Conservation (phyloP, 1,140 invertebrate genomes). For the Drosophila nannoptera region DNA sequence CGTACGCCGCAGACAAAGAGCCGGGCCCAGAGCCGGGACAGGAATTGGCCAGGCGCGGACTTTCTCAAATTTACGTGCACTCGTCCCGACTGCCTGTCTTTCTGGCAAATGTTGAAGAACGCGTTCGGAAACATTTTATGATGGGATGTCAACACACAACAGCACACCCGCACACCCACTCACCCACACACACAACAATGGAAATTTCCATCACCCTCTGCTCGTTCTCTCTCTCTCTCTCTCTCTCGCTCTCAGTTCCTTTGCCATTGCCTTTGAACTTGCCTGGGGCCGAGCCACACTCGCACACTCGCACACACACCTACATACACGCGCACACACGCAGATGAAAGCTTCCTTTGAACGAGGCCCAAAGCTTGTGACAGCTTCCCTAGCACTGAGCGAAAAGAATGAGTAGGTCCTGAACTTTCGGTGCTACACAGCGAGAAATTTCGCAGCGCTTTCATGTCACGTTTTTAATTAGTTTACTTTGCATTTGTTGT, state of each 20-base stretch:
- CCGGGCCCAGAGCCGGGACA: conserved; percentile 5
- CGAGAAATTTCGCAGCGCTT: not conserved
- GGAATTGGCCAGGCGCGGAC: conserved; percentile 13
- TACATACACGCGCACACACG: not conserved
- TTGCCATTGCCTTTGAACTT: conserved; percentile 61
- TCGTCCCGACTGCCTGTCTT: conserved; percentile 17
- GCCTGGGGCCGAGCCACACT: conserved; percentile 21
- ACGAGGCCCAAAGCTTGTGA: conserved; percentile 9
- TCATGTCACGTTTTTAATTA: not conserved
- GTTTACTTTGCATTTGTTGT: not conserved
- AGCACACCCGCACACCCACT: conserved; percentile 23
- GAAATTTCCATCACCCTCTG: conserved; percentile 7
- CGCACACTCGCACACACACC: not conserved
- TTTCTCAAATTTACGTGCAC: conserved; percentile 33
- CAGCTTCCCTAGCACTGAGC: conserved; percentile 39
- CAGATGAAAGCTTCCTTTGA: conserved; percentile 23
- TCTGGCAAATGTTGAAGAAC: conserved; percentile 39
- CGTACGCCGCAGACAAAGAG: conserved; percentile 18
- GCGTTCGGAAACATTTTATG: conserved; percentile 54
- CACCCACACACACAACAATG: conserved; percentile 28
- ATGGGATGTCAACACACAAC: conserved; percentile 40
- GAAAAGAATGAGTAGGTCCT: not conserved
- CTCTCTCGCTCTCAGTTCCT: not conserved
- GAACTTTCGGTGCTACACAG: not conserved
- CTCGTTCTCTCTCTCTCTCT: not conserved